Percentiles rank a stretch among this genome's conserved stretches.
phyloP scores from a whole-genome alignment of 1,140 invertebrate genomes.

The Portunus trituberculatus region DNA sequence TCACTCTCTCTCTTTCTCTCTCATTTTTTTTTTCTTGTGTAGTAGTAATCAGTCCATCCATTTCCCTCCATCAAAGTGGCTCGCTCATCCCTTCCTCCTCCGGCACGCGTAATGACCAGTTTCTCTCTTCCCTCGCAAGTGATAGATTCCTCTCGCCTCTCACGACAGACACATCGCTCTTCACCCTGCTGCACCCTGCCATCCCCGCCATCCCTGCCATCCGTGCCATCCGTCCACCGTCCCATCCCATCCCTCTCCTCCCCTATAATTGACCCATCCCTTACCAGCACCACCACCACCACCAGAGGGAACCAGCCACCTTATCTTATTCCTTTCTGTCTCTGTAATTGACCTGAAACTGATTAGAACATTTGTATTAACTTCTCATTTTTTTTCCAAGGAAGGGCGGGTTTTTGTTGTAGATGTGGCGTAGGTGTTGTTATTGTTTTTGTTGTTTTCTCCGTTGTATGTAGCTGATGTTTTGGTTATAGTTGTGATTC shows the following conservation, averaged over 20 bases:
- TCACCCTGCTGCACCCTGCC: background rate
- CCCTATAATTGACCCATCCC: conserved; percentile 2
- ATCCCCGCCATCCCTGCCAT: background rate
- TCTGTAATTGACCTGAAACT: background rate
- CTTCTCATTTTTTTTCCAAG: background rate
- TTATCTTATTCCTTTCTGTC: background rate
- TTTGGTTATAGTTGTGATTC: no score
- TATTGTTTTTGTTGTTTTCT: no score
- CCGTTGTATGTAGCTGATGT: no score
- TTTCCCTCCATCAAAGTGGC: background rate
- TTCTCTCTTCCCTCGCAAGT: background rate
- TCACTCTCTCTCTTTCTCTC: background rate
- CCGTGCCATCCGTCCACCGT: no score
- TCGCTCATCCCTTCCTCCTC: background rate
- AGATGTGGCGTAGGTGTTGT: no score
- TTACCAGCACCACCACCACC: background rate
- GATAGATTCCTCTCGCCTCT: background rate
- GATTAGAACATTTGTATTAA: background rate
- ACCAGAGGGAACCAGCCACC: background rate
- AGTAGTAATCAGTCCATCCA: background rate
- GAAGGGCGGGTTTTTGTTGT: no score
- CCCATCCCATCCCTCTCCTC: background rate
- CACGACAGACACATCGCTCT: background rate
- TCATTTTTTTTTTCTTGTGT: no score
- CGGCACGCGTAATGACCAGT: background rate